Conservation (phyloP, 2,113 vertebrate species). For the Phalacrocorax pelagicus region DNA sequence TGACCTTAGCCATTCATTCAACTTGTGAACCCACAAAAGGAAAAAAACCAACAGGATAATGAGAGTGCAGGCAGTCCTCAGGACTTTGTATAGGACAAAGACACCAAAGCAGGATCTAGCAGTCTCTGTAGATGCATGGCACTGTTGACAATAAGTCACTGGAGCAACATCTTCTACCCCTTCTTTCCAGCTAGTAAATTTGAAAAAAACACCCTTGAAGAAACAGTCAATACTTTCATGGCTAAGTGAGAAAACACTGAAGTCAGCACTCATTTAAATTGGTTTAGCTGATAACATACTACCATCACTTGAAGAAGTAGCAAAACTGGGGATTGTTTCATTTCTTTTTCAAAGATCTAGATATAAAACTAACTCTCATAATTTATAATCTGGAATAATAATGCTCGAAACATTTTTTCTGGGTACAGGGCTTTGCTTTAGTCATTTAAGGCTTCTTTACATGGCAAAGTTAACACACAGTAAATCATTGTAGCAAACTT, state of each 20-base stretch:
- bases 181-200: slow-evolving; percentile 20
- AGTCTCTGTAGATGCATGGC: not conserved
- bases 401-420: not conserved
- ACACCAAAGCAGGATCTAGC: not conserved
- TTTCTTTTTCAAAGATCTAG: not conserved
- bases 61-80: not conserved
- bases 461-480: not conserved
- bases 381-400: not conserved
- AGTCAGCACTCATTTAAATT: slow-evolving; percentile 8
- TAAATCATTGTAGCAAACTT: not conserved
- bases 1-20: not conserved
- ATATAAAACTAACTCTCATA: not conserved
- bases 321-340: not conserved
- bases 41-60: not conserved
- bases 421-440: not conserved
- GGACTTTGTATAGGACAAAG: not conserved
- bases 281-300: not conserved
- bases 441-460: not conserved
- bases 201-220: slow-evolving; percentile 1
- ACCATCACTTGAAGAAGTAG: not conserved
- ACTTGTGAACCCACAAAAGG: not conserved
- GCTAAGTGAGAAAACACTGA: not conserved
- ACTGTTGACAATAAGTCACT: not conserved
- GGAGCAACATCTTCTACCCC: not conserved
- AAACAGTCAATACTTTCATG: slow-evolving; percentile 3